Evolutionary conservation across 2,797 vertebrate genomes (phyloP).

Genomic region (Xiphophorus birchmanni): DNA sequence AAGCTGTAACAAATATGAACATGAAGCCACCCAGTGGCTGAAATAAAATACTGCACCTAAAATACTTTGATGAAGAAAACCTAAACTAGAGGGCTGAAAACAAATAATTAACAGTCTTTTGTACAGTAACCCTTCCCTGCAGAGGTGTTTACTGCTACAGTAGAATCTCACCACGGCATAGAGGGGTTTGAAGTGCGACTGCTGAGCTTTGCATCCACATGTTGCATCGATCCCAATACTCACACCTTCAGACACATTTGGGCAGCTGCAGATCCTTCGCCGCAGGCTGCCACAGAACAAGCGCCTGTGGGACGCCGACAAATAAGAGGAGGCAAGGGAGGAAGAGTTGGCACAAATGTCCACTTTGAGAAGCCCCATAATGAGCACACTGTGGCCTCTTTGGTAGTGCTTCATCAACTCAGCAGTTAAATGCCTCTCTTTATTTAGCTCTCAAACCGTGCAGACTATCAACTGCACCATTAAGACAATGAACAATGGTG

Average conservation of each 20-base stretch:
- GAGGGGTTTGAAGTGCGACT: neutral
- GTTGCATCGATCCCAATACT: neutral
- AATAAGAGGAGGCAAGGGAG: conserved; percentile 72
- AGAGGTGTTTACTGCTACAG: neutral
- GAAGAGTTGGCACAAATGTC: conserved; percentile 75
- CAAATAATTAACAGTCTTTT: too few relatives aligned
- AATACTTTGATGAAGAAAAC: too few relatives aligned
- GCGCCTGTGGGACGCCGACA: conserved; percentile 64
- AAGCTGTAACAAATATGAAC: too few relatives aligned
- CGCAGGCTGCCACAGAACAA: conserved; percentile 62
- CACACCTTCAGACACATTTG: conserved; percentile 46
- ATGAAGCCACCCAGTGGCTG: too few relatives aligned
- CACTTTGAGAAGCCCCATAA: conserved; percentile 77
- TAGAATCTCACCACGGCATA: neutral
- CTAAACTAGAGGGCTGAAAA: too few relatives aligned
- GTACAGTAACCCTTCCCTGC: conserved; percentile 12
- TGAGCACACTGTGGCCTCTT: conserved; percentile 76
- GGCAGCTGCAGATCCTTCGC: conserved; percentile 52
- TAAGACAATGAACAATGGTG: conserved; percentile 73
- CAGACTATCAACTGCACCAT: conserved; percentile 76
- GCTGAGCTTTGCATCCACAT: neutral
- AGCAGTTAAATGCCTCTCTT: conserved; percentile 72
- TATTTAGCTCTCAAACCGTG: conserved; percentile 72
- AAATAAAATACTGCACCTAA: too few relatives aligned
- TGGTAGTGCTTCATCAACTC: conserved; percentile 71